Evolutionary conservation across 1,140 invertebrate species (phyloP).

Genomic region (Zaprionus tsacasi): DNA sequence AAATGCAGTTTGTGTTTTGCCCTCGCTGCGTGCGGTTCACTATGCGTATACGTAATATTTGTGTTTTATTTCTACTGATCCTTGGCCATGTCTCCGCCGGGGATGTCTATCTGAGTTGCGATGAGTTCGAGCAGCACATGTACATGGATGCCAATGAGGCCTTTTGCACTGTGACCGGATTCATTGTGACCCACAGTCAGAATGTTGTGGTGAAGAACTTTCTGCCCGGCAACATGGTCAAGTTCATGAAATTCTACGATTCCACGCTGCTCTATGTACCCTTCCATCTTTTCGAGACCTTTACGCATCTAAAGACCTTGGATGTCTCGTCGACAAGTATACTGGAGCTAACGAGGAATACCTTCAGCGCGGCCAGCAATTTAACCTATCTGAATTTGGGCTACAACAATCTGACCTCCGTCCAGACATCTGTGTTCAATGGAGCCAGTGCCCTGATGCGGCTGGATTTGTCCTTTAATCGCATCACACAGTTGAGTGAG

Average conservation of each 20-base stretch:
- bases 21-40: slow-evolving; percentile 37
- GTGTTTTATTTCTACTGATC: slow-evolving; percentile 26
- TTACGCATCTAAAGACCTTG: slow-evolving; percentile 66
- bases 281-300: slow-evolving; percentile 76
- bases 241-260: slow-evolving; percentile 83
- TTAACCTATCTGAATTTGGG: slow-evolving; percentile 70
- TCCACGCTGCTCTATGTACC: slow-evolving; percentile 77
- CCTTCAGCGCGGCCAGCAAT: slow-evolving; percentile 71
- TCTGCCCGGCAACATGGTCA: slow-evolving; percentile 65
- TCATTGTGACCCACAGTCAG: slow-evolving; percentile 77
- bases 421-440: slow-evolving; percentile 76
- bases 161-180: slow-evolving; percentile 78
- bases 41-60: slow-evolving; percentile 38
- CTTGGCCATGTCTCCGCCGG: slow-evolving; percentile 28
- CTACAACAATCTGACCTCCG: slow-evolving; percentile 74
- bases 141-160: slow-evolving; percentile 63
- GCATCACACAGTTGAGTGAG: slow-evolving; percentile 61
- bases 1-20: slow-evolving; percentile 24
- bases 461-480: slow-evolving; percentile 73
- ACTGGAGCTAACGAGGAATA: slow-evolving; percentile 72
- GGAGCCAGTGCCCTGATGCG: slow-evolving; percentile 72
- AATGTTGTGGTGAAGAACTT: slow-evolving; percentile 71
- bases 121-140: slow-evolving; percentile 72
- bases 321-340: slow-evolving; percentile 77
- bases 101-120: slow-evolving; percentile 70